Evolutionary conservation across 37 sponge, comb jelly and placozoan genomes (phyloP), one percentile per base, ranked within the genome.

Genomic region (Spongilla lacustris): DNA sequence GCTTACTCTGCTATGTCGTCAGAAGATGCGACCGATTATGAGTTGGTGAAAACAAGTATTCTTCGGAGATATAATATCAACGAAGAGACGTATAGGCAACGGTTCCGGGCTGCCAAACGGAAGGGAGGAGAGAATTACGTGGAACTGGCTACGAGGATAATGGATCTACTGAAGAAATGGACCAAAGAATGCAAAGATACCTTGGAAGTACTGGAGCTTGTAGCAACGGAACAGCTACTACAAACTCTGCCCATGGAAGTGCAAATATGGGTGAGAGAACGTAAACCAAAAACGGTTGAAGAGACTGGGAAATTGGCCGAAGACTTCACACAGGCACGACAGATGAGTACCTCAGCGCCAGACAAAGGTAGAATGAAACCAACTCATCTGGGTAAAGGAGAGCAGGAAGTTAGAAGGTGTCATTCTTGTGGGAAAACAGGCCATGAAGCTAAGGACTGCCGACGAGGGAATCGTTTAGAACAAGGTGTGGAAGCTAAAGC

Each of bases 211-310:
- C 26, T 27, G 41, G 75, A 83, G 67, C 29, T 83, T 10, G 36
- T 83, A 27, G 25, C 75, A 31, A 73, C 69, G 84, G 84, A 83
- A 34, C 84, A 83, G 58, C 48, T 74, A 71, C 35, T 36, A 14
- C 26, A 28, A 66, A 23, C 34, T 37, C 48, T 76, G 80, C 73
- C 79, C 34, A 67, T 32, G 31, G 86, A 79, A 19, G 31, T 86
- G 29, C 50, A 72, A 21, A 50, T 86, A 28, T 86, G 86, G 86
- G 49, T 86, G 72, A 69, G 73, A 14, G 86, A 78, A 50, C 30
- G 74, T 21, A 69, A 86, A 71, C 86, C 79, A 29, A 50, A 77
- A 48, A 35, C 79, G 11, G n/a, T 76, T n/a, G 78, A 85, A n/a
- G 71, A 85, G 78, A 10, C 36, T 26, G 78, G 69, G 21, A 36